Evolutionary conservation across 2,113 vertebrate species (phyloP), one percentile per base, ranked within the genome.

Genomic region (Syrrhaptes paradoxus): DNA sequence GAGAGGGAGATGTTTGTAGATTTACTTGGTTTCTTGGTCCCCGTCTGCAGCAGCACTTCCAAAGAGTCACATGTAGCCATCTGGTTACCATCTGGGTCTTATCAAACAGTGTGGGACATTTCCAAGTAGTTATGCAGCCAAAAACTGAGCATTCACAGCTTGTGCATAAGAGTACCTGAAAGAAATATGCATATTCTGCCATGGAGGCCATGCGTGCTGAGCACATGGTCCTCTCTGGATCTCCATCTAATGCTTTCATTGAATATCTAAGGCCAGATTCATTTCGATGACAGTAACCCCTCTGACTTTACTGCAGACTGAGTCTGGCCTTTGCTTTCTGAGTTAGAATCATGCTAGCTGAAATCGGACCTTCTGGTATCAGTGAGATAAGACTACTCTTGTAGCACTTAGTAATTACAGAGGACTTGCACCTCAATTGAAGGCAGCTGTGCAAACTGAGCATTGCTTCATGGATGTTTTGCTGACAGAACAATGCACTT

Each of bases 31-130:
- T 95, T 87, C 76, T 94, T 74, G 71, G 52, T 67, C 85, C 34
- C 14, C 0, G 1, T 72, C 38, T 94, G 52, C 74, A 68, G 72
- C 51, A 93, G 85, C 34, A n/a, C 67, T 95, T 97, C 63, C 85
- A 71, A 65, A 77, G 87, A 91, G 52, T 96, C 90, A 84, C 76
- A 88, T 83, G 76, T 36, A 94, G 85, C 95, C 95, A 96, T 96
- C 92, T 96, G 95, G 90, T 88, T 93, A 65, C 95, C 95, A 94
- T 93, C 87, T 96, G 96, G 79, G 76, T 80, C 87, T 92, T 78
- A 90, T 93, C 83, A 88, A 85, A 62, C 72, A 96, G 65, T 2
- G 1, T 88, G 85, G 67, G 92, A 90, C 72, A 65, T 49, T 95
- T 96, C 90, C 95, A 96, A 95, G 90, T 41, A 81, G 55, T n/a